phyloP scores from a whole-genome alignment of 1,140 invertebrate genomes.

The Conopomorpha cramerella region DNA sequence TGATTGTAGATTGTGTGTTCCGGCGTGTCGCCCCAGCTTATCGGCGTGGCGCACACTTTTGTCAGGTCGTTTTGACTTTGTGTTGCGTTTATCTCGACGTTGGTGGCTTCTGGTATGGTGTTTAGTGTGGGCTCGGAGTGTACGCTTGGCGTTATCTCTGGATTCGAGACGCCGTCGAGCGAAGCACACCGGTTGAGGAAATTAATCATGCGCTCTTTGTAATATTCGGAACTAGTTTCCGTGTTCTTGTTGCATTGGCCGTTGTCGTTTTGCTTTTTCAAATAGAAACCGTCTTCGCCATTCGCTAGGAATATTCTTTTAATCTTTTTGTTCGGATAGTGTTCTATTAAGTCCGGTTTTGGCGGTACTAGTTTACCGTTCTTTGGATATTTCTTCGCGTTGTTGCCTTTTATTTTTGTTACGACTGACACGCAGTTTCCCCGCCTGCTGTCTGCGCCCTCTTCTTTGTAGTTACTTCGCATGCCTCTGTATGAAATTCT shows the following conservation, averaged over 20 bases:
- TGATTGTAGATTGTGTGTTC: conserved; percentile 54
- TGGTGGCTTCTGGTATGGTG: conserved; percentile 26
- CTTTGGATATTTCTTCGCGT: conserved; percentile 36
- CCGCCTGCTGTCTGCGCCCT: conserved; percentile 31
- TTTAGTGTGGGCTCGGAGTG: conserved; percentile 32
- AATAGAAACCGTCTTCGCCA: conserved; percentile 49
- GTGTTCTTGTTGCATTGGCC: conserved; percentile 37
- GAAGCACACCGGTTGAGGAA: conserved; percentile 50
- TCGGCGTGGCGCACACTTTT: conserved; percentile 22
- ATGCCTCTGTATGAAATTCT: conserved; percentile 66
- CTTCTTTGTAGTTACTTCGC: conserved; percentile 63
- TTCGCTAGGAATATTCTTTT: conserved; percentile 59
- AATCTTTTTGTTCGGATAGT: conserved; percentile 58
- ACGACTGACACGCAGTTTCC: conserved; percentile 54
- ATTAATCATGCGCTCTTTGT: conserved; percentile 55
- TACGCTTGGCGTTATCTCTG: conserved; percentile 30
- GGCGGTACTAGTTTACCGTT: conserved; percentile 47
- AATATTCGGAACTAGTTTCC: conserved; percentile 54
- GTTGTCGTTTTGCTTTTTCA: conserved; percentile 45
- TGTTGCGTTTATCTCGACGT: conserved; percentile 16
- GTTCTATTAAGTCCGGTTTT: conserved; percentile 57
- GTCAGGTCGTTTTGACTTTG: conserved; percentile 10
- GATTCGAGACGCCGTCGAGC: conserved; percentile 30
- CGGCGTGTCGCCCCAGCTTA: conserved; percentile 47
- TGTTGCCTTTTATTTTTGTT: conserved; percentile 57